Evolutionary conservation across 2,888 invertebrate genomes (phyloP), one percentile per base, ranked within the genome.

Genomic region (Argyresthia goedartella): DNA sequence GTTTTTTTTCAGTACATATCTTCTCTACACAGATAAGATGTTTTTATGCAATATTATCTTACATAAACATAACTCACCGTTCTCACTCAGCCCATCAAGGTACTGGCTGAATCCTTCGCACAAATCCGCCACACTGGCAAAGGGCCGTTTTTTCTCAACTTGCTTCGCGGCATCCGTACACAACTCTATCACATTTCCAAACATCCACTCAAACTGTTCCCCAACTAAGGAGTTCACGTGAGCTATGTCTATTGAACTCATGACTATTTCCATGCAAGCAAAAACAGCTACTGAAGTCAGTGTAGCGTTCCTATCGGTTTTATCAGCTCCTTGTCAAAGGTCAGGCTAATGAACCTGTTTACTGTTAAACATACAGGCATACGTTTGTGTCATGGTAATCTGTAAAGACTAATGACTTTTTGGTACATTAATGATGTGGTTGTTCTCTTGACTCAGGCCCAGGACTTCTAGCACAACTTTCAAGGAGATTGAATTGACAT

Each of bases 181-280:
- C 54, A 89, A 73, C 64, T 91, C 91, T 52, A 91, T 88, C n/a
- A 90, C 89, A 73, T 91, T 91, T 15, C 84, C 84, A 65, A 91
- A 91, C 52, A 89, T 69, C 63, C 79, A 74, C 55, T 87, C 85
- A 66, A 91, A 91, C 56, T 88, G 77, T 46, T 88, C 84, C 47
- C 68, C 74, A 47, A 73, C 68, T 58, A 90, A 67, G 50, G 71
- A 75, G 66, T 91, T 91, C 0, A 90, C 88, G 65, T 89, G 86
- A 36, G 73, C 66, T 53, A 91, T 78, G 39, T 39, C 39, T 39
- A 39, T 39, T 9, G 39, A 39, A 39, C n/a, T 39, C 39, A 39
- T 39, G 10, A 39, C 39, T 15, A 11, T 10, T 13, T 15, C 15
- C 8, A 8, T 8, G 34, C 34, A 15, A 47, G 33, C 33, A 33